Base-by-base conservation (phyloP, 2,113 vertebrate species). In the Ictalurus punctatus region DNA sequence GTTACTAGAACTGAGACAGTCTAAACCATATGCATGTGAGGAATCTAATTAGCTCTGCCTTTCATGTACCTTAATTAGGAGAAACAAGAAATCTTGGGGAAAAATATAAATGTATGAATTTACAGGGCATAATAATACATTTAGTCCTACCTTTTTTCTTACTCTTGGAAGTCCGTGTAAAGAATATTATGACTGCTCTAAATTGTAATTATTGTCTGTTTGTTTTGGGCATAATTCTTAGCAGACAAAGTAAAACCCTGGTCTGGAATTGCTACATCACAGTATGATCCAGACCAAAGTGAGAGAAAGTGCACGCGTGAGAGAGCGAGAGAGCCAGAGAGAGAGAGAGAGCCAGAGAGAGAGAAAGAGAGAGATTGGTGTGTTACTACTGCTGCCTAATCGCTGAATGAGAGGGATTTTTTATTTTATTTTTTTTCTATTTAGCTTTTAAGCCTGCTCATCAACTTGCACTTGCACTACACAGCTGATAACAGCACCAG, bases 401-500 rank as follows among this genome's bases (percentile, higher is more conserved):
- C 88, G 88, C 16, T 94, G 87, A 93, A 93, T 93, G 90, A 91
- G 91, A 84, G 90, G 92, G 93, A 94, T 48, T 48, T 6, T 6
- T 3, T 44, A 6, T 48, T 48, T 48, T 48, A 34, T 48, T 48
- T 48, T 0, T 48, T 48, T 9, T 0, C 87, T 95, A 93, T 93
- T 76, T 48, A 76, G 25, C 12, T 13, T 78, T 78, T n/a, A 25
- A 27, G 93, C 91, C 85, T 90, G 90, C 89, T 95, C 93, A 94
- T 94, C 94, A 94, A 90, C 94, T 94, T 95, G n/a, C n/a, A n/a
- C n/a, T n/a, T 69, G 13, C 61, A 65, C 12, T 69, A 13, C n/a
- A 69, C 67, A 69, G n/a, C 69, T 37, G 16, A 73, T 86, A 84
- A n/a, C 25, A 52, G 25, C 1, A 27, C 8, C 34, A 44, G 21